A percentile compares a stretch with the other conserved stretches of the same genome.
These are phyloP conservation scores for Elephantulus edwardii DNA, from an alignment of 2,113 vertebrate genomes.

Conservation along the genomic window DNA sequence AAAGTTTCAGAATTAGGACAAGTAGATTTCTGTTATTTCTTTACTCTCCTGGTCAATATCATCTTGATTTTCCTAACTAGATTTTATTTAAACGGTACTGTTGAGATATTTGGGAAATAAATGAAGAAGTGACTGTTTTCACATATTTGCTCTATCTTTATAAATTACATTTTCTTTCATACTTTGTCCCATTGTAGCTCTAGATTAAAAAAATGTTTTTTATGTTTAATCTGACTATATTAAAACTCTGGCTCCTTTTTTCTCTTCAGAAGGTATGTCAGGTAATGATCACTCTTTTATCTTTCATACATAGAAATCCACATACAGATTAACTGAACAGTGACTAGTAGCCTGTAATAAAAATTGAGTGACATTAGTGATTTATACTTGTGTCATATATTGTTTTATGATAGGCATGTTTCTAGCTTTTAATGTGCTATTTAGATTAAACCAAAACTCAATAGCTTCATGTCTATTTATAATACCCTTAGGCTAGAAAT, in stretches of 20 bases:
- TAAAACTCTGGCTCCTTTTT: neutral
- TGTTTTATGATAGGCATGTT: constrained; percentile 34
- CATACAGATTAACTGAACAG: neutral
- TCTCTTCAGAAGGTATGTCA: constrained; percentile 34
- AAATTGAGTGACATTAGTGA: neutral
- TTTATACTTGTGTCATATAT: constrained; percentile 37
- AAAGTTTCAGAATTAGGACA: neutral
- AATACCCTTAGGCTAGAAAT: constrained; percentile 29
- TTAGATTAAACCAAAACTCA: constrained; percentile 27
- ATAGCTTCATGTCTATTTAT: constrained; percentile 52
- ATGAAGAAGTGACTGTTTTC: neutral
- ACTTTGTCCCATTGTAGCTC: constrained; percentile 32
- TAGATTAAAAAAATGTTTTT: constrained; percentile 18
- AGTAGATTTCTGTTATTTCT: constrained; percentile 48
- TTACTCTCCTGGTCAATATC: neutral
- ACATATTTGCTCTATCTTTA: constrained; percentile 18
- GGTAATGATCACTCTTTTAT: neutral
- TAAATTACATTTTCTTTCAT: constrained; percentile 9
- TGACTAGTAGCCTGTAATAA: constrained; percentile 17
- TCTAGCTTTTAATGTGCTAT: constrained; percentile 19
- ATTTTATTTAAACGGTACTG: constrained; percentile 28
- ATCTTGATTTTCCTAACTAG: neutral
- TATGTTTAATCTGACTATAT: neutral
- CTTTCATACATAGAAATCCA: constrained; percentile 20
- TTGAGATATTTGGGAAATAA: neutral